Percentiles rank a stretch among this genome's conserved stretches.
Conservation (phyloP, 2,888 invertebrate species). For the Dermolepida albohirtum region DNA sequence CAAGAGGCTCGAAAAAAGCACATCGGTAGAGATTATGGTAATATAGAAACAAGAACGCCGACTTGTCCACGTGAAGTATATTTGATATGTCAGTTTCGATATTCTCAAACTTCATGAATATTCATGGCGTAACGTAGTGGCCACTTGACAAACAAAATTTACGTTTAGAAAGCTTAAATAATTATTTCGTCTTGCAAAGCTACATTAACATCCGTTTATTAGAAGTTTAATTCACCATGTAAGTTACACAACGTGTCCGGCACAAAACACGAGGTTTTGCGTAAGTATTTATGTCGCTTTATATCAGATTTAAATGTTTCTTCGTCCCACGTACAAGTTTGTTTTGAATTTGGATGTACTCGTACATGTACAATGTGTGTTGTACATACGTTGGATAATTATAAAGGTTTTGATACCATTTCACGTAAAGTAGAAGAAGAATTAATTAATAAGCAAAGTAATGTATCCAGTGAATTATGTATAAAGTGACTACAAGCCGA, state of each 20-base stretch:
- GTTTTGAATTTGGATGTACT: too few relatives aligned
- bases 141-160: slow-evolving; percentile 43
- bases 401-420: too few relatives aligned
- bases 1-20: slow-evolving; percentile 10
- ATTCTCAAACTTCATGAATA: slow-evolving; percentile 45
- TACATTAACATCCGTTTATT: slow-evolving; percentile 48
- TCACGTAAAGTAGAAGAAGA: too few relatives aligned
- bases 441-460: too few relatives aligned
- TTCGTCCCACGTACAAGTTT: slow-evolving; percentile 21
- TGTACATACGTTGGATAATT: too few relatives aligned
- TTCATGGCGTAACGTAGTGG: slow-evolving; percentile 44
- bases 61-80: slow-evolving; percentile 40
- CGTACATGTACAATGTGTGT: too few relatives aligned
- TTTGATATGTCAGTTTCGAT: slow-evolving; percentile 48
- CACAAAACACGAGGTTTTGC: too few relatives aligned
- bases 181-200: slow-evolving; percentile 48
- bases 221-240: slow-evolving; percentile 32
- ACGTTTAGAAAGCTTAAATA: slow-evolving; percentile 48
- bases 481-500: too few relatives aligned
- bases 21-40: slow-evolving; percentile 36
- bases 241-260: background rate
- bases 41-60: slow-evolving; percentile 23
- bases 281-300: background rate
- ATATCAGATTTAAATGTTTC: slow-evolving; percentile 40
- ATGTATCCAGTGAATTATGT: too few relatives aligned